These are phyloP conservation scores for Podarcis lilfordi DNA, from an alignment of 2,797 vertebrate genomes.

Conservation along the genomic window DNA sequence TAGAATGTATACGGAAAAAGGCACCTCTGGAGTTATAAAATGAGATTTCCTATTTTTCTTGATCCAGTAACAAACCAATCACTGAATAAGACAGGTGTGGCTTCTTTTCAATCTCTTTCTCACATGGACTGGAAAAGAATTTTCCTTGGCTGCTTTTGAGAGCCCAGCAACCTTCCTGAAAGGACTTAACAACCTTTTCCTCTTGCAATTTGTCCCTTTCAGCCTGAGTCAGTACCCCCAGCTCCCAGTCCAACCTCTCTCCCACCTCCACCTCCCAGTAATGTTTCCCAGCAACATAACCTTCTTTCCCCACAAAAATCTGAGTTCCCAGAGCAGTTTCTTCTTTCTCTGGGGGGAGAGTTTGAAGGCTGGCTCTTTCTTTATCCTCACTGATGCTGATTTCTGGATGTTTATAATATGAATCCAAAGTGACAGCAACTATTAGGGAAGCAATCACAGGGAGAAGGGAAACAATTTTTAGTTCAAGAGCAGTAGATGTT, in stretches of 20 bases:
- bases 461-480: neutral
- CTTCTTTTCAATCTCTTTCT: neutral
- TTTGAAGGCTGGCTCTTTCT: neutral
- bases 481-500: neutral
- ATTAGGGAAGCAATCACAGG: neutral
- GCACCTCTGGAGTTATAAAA: accelerated
- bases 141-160: neutral
- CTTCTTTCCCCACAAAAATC: neutral
- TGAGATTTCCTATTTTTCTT: neutral
- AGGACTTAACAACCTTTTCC: neutral
- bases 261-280: constrained; percentile 23
- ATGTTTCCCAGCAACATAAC: constrained; percentile 1
- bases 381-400: neutral
- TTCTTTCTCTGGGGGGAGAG: accelerated
- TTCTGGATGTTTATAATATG: neutral
- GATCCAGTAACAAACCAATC: constrained; percentile 12
- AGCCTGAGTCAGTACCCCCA: constrained; percentile 6
- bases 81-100: accelerated
- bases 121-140: neutral
- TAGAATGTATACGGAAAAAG: neutral
- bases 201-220: neutral
- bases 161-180: neutral
- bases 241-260: neutral
- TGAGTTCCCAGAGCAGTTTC: neutral
- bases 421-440: constrained; percentile 12